Evolutionary conservation across 2,113 vertebrate species (phyloP).

Genomic region (Nematolebias whitei): DNA sequence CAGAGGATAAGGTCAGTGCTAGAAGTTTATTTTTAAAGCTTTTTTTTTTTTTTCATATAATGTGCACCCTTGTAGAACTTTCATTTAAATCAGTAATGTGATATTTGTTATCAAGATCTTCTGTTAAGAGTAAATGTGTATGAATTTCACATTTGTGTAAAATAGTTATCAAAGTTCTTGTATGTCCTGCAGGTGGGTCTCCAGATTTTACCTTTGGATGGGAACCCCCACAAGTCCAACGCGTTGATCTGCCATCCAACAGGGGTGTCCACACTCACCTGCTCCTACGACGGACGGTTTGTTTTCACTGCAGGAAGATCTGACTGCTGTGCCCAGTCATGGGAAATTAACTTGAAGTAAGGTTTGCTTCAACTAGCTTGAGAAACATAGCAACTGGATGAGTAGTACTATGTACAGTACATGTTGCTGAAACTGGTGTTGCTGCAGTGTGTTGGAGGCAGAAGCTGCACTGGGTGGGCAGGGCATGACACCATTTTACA

Average conservation of each 20-base stretch:
- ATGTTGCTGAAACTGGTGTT: conserved; percentile 2
- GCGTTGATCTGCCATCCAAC: conserved; percentile 86
- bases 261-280: conserved; percentile 79
- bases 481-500: conserved; percentile 88
- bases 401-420: neutral
- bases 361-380: neutral
- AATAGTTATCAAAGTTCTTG: neutral
- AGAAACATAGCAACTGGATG: neutral
- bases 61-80: neutral
- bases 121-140: neutral
- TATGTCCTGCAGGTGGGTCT: conserved; percentile 85
- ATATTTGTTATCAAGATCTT: neutral
- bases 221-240: conserved; percentile 90
- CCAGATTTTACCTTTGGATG: conserved; percentile 91
- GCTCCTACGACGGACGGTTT: conserved; percentile 82
- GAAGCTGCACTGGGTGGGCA: conserved; percentile 86
- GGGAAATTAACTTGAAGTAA: conserved; percentile 86
- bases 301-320: conserved; percentile 87
- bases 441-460: conserved; percentile 86
- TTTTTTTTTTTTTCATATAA: too few relatives aligned
- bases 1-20: conserved; percentile 86
- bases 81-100: neutral
- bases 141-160: too few relatives aligned
- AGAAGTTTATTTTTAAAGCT: too few relatives aligned
- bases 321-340: conserved; percentile 83